Evolutionary conservation across 2,797 vertebrate genomes (phyloP).

Genomic region (Leptatherina wallacei): DNA sequence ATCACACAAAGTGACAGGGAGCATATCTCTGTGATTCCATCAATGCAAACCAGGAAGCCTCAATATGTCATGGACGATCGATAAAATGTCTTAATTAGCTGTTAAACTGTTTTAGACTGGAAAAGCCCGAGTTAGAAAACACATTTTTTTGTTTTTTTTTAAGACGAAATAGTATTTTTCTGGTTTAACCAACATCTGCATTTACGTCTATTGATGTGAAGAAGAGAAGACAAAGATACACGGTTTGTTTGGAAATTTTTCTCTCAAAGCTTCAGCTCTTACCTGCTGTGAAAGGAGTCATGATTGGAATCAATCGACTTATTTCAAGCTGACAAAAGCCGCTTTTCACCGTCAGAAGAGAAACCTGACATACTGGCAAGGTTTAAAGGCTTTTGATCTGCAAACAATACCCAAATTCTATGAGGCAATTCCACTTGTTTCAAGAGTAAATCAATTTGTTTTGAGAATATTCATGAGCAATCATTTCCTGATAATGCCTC

Average conservation of each 20-base stretch:
- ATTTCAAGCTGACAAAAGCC: conserved; percentile 23
- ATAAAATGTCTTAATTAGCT: neutral
- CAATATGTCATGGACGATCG: neutral
- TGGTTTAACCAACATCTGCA: neutral
- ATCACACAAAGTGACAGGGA: neutral
- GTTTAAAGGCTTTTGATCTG: conserved; percentile 19
- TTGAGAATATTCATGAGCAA: conserved; percentile 46
- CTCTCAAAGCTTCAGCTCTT: neutral
- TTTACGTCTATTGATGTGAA: neutral
- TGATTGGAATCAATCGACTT: conserved; percentile 8
- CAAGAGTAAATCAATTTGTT: conserved; percentile 28
- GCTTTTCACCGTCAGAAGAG: conserved; percentile 5
- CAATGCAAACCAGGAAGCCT: neutral
- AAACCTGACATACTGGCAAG: neutral
- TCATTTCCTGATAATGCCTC: conserved; percentile 15
- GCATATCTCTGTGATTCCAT: neutral
- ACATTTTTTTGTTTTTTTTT: too few species aligned
- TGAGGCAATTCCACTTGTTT: conserved; percentile 16
- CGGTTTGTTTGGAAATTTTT: neutral
- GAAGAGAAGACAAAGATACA: neutral
- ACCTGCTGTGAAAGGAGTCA: conserved; percentile 1
- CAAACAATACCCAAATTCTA: conserved; percentile 1
- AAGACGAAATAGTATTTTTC: neutral
- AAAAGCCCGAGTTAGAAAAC: too few species aligned
- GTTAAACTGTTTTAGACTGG: neutral